phyloP scores from a whole-genome alignment of 1,140 invertebrate species.

The Drosophila lini region DNA sequence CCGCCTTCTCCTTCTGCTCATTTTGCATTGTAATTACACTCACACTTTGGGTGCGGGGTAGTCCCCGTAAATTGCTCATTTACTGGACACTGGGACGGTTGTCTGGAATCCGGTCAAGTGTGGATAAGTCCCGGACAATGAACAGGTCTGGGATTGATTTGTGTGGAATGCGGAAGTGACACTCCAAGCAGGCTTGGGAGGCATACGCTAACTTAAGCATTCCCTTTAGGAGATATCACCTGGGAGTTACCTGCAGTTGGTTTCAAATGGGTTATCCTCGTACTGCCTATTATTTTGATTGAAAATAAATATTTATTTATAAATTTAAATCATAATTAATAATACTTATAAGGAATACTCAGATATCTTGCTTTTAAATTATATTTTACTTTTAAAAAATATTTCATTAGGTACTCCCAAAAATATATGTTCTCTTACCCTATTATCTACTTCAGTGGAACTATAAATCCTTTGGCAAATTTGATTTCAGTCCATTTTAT shows the following conservation, averaged over 20 bases:
- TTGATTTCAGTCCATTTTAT: slow-evolving; percentile 28
- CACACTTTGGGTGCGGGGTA: background rate
- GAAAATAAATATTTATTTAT: background rate
- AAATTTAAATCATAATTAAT: background rate
- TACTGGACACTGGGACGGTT: slow-evolving; percentile 2
- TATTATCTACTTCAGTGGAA: background rate
- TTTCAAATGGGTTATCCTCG: background rate
- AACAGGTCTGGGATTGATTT: slow-evolving; percentile 21
- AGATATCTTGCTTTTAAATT: too few species aligned
- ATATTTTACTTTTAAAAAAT: too few species aligned
- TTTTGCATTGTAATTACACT: slow-evolving; percentile 26
- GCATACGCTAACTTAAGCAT: slow-evolving; percentile 5
- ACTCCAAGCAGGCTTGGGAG: background rate
- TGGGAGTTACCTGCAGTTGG: background rate
- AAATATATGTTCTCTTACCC: background rate
- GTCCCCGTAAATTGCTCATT: slow-evolving; percentile 28
- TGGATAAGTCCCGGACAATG: slow-evolving; percentile 37
- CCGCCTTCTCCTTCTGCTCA: background rate
- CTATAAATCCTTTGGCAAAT: slow-evolving; percentile 38
- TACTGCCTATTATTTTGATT: too few species aligned
- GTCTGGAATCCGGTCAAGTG: slow-evolving; percentile 26
- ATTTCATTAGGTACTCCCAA: too few species aligned
- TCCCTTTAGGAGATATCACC: slow-evolving; percentile 4
- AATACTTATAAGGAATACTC: too few species aligned
- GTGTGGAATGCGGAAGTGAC: slow-evolving; percentile 17